Percentiles rank a stretch among this genome's conserved stretches.
Conservation (phyloP, 92 coral and sea anemone species). For the Zoanthus solanderi region DNA sequence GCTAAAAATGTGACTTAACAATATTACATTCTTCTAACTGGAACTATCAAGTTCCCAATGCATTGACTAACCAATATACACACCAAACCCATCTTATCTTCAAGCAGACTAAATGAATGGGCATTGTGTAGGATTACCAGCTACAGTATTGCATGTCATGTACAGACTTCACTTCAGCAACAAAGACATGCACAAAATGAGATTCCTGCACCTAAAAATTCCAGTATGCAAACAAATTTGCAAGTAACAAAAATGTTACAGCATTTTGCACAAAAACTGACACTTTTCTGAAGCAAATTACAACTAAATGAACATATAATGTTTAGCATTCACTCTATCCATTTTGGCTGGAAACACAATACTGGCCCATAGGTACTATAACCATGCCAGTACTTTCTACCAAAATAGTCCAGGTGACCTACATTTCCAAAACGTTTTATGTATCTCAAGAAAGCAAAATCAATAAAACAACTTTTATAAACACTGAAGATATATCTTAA, state of each 20-base stretch:
- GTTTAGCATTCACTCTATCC: neutral
- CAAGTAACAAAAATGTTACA: neutral
- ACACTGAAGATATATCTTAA: neutral
- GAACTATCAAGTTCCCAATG: neutral
- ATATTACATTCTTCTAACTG: neutral
- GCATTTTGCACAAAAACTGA: neutral
- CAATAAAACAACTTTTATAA: neutral
- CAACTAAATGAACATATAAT: neutral
- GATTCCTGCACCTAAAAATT: neutral
- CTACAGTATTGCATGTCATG: neutral
- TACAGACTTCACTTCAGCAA: neutral
- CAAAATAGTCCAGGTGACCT: neutral
- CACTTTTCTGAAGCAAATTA: neutral
- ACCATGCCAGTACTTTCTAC: conserved; percentile 10
- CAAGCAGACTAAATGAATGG: neutral
- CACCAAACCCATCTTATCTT: neutral
- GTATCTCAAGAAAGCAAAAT: neutral
- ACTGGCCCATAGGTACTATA: neutral
- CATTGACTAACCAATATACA: neutral
- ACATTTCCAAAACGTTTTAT: neutral
- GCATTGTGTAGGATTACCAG: neutral
- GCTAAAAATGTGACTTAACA: neutral
- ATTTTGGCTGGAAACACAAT: neutral
- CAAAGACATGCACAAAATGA: neutral
- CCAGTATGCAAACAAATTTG: neutral